phyloP scores from a whole-genome alignment of 2,888 invertebrate species.

The Lottia gigantea region DNA sequence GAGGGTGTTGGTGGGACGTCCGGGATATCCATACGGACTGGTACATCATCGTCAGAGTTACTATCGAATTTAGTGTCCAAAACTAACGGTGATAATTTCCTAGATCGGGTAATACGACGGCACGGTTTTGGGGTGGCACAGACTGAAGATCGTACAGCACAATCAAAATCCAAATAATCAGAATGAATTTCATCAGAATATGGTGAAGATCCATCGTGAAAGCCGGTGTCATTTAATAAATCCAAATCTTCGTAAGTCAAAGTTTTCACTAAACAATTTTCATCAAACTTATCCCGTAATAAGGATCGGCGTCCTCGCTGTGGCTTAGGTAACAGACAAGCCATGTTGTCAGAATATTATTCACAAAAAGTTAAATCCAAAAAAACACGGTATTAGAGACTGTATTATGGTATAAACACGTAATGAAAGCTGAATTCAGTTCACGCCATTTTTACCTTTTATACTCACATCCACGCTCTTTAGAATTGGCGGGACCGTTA shows the following conservation, averaged over 20 bases:
- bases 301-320: conserved; percentile 41
- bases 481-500: conserved; percentile 59
- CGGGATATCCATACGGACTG: conserved; percentile 19
- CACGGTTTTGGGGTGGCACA: conserved; percentile 40
- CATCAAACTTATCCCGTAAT: conserved; percentile 30
- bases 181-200: conserved; percentile 39
- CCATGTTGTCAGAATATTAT: conserved; percentile 33
- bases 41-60: conserved; percentile 38
- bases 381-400: conserved; percentile 28
- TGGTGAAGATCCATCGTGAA: conserved; percentile 41
- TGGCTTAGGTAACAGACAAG: conserved; percentile 37
- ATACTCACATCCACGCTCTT: conserved; percentile 37
- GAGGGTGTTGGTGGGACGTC: conserved; percentile 34
- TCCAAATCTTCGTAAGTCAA: conserved; percentile 49
- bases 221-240: conserved; percentile 32
- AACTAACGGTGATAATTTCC: conserved; percentile 38
- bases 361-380: background rate
- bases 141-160: conserved; percentile 44
- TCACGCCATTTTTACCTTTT: background rate
- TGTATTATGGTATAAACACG: background rate
- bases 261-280: conserved; percentile 41
- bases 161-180: conserved; percentile 50
- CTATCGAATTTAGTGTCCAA: conserved; percentile 37
- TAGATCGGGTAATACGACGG: conserved; percentile 34
- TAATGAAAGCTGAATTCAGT: background rate